Base-by-base conservation (phyloP, 2,797 vertebrate genomes). In the Fratercula arctica region DNA sequence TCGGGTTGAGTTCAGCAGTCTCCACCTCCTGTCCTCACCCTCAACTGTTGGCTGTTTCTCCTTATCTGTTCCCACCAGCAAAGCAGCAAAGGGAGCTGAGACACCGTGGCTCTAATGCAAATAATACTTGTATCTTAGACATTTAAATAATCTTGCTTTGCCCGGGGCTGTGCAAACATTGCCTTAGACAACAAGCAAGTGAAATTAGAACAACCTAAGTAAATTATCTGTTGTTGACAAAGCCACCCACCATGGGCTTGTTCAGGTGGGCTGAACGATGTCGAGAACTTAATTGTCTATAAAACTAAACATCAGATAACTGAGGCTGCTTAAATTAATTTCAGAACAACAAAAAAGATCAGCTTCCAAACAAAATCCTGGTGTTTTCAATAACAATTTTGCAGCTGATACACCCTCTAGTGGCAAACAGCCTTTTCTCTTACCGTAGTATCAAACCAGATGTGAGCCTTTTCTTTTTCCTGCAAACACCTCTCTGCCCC, bases 191-290 rank as follows among this genome's bases (percentile, higher is more conserved):
- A 41, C 67, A 63, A 91, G 54, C 50, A 46, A 89, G 54, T 74
- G 73, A 87, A 95, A 78, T 93, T 72, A 43, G 29, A 72, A 68
- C 26, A 97, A 45, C 56, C 6, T 6, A 94, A 85, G 88, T 92
- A 95, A 97, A 91, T 96, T 90, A 87, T 43, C 89, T 59, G 64
- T 48, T 95, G 90, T 95, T 96, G 95, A 90, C 96, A 97, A 93
- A 96, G 78, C 92, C 90, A 91, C 93, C 94, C 92, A 95, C 95
- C 46, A 46, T 56, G 73, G 89, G 76, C 87, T 96, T 69, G 69
- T 85, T 94, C 89, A 85, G 94, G 85, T 95, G 89, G 85, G 85
- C 64, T 82, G 79, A 76, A 79, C 6, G 77, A 80, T 90, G 80
- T 86, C 78, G 90, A 86, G 72, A 87, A 68, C 53, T 79, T 87